These are phyloP conservation scores for Lamprologus ornatipinnis DNA, from an alignment of 2,113 vertebrate species.

Conservation along the genomic window DNA sequence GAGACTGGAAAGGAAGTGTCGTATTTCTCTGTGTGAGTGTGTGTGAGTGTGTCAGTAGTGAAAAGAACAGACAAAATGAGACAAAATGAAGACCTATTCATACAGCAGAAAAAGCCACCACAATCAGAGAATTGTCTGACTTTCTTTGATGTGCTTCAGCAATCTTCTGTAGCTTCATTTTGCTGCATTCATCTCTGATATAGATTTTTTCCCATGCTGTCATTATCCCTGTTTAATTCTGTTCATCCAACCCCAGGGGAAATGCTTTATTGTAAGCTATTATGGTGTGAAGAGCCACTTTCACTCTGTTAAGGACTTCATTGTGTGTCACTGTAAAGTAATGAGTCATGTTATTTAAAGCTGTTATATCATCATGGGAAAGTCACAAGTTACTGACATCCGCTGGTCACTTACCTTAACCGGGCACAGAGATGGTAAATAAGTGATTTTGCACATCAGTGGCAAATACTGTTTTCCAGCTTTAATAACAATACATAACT, in stretches of 20 bases:
- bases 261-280: not conserved
- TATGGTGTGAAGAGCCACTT: not conserved
- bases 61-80: not conserved
- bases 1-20: not conserved
- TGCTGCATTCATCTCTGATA: not conserved
- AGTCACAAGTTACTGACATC: not conserved
- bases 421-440: not conserved
- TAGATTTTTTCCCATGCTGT: not conserved
- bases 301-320: not conserved
- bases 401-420: not conserved
- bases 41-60: not conserved
- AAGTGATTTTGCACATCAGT: not conserved
- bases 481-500: not conserved
- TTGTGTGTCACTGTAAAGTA: not conserved
- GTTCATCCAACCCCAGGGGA: not conserved
- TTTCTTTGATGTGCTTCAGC: conserved; percentile 16
- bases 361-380: not conserved
- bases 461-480: not conserved
- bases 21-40: not conserved
- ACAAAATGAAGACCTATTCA: not conserved
- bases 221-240: not conserved
- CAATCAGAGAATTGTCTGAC: conserved; percentile 18
- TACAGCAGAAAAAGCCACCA: not conserved
- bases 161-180: not conserved
- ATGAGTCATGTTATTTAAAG: not conserved